A percentile compares a stretch with the other conserved stretches of the same genome.
These are phyloP conservation scores for Petrolisthes cinctipes DNA, from an alignment of 2,888 invertebrate species.

Conservation along the genomic window DNA sequence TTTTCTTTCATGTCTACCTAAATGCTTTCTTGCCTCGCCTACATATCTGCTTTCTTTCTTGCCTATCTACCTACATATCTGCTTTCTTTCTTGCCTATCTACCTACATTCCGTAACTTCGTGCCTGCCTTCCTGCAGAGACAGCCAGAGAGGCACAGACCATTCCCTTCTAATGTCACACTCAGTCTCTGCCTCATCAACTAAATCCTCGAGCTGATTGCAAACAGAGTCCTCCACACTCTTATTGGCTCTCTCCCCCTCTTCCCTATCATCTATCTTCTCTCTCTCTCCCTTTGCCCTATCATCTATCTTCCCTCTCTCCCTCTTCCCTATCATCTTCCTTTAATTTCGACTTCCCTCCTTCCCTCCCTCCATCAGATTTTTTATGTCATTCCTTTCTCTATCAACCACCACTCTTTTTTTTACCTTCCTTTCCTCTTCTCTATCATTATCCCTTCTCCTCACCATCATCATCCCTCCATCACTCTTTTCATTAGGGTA, in stretches of 20 bases:
- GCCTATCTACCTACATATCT: too few species aligned
- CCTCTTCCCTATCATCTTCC: neutral
- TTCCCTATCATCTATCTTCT: neutral
- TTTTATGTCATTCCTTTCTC: neutral
- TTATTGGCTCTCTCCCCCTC: neutral
- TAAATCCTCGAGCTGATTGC: too few species aligned
- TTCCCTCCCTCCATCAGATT: neutral
- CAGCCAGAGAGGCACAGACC: too few species aligned
- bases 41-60: too few species aligned
- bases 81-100: too few species aligned
- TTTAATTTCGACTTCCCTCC: neutral
- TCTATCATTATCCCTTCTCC: neutral
- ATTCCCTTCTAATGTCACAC: too few species aligned
- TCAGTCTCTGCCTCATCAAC: too few species aligned
- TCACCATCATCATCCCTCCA: neutral
- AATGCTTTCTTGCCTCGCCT: too few species aligned
- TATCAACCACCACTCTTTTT: neutral
- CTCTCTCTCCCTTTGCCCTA: conserved; percentile 6
- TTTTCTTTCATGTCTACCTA: too few species aligned
- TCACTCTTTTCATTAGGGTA: neutral
- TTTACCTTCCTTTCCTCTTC: neutral
- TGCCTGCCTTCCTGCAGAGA: too few species aligned
- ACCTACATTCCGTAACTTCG: too few species aligned
- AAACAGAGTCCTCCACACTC: too few species aligned
- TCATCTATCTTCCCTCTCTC: neutral